Evolutionary conservation across 2,113 vertebrate species (phyloP).

Genomic region (Lampris incognitus): DNA sequence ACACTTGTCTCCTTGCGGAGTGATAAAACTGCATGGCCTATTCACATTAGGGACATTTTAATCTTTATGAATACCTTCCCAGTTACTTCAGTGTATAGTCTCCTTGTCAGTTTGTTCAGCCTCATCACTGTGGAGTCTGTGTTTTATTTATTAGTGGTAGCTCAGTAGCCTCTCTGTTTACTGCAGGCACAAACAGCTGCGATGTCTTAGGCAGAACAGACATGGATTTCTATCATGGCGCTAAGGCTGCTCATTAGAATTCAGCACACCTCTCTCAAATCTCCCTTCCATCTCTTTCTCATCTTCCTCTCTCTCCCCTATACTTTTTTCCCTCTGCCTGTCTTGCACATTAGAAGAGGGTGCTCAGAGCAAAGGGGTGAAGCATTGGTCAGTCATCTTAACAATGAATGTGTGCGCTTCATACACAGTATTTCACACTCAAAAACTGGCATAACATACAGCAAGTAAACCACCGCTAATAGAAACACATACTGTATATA

Average conservation of each 20-base stretch:
- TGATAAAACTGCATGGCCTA: background rate
- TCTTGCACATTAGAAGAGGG: constrained; percentile 44
- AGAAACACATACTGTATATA: background rate
- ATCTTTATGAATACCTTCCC: constrained; percentile 14
- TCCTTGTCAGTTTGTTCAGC: constrained; percentile 44
- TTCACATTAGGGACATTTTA: constrained; percentile 11
- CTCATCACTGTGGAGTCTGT: constrained; percentile 50
- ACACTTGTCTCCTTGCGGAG: background rate
- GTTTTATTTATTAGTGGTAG: constrained; percentile 54
- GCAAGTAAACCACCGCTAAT: background rate
- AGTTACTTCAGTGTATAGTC: constrained; percentile 14
- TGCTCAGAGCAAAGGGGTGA: constrained; percentile 50
- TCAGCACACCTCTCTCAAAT: constrained; percentile 59
- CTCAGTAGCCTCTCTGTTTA: constrained; percentile 68
- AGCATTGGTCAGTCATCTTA: constrained; percentile 58
- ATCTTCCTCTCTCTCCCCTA: background rate
- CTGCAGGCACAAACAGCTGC: constrained; percentile 64
- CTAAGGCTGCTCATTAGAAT: constrained; percentile 74
- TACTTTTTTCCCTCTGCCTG: constrained; percentile 17
- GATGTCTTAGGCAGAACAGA: constrained; percentile 72
- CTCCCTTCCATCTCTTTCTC: constrained; percentile 27
- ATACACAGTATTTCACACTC: constrained; percentile 3
- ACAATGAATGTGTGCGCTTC: constrained; percentile 33
- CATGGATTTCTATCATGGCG: constrained; percentile 73
- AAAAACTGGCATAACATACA: constrained; percentile 6